Evolutionary conservation across 2,888 invertebrate species (phyloP).

Genomic region (Sipha maydis): DNA sequence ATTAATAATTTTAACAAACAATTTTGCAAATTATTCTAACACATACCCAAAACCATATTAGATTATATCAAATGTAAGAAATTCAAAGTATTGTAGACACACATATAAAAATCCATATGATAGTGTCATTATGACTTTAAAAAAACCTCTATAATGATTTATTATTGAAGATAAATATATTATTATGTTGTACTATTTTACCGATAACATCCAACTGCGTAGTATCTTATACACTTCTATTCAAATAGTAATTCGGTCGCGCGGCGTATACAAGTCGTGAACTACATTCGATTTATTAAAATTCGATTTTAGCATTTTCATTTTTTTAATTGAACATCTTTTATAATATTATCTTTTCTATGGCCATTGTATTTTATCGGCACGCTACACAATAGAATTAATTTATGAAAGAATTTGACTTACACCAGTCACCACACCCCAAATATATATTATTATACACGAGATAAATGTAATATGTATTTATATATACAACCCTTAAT

Average conservation of each 20-base stretch:
- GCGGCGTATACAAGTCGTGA: background rate
- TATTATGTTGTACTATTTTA: constrained; percentile 30
- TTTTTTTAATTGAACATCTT: constrained; percentile 56
- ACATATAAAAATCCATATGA: background rate
- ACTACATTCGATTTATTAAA: constrained; percentile 46
- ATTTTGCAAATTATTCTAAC: background rate
- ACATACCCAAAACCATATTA: background rate
- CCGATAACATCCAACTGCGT: constrained; percentile 37
- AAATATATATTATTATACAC: background rate
- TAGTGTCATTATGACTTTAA: constrained; percentile 5
- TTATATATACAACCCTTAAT: constrained; percentile 16
- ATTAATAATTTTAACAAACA: background rate
- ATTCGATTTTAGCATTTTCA: constrained; percentile 33
- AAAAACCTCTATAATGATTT: constrained; percentile 19
- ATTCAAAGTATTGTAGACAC: background rate
- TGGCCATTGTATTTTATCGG: constrained; percentile 43
- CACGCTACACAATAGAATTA: constrained; percentile 49
- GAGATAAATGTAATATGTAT: no score
- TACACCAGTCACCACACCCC: constrained; percentile 45
- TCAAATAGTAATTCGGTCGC: constrained; percentile 42
- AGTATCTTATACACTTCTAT: constrained; percentile 6
- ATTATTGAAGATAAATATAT: constrained; percentile 14
- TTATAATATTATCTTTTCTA: constrained; percentile 53
- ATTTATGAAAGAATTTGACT: constrained; percentile 54
- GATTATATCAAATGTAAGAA: background rate